A percentile compares a stretch with the other conserved stretches of the same genome.
Evolutionary conservation across 2,888 invertebrate species (phyloP).

Genomic region (Tanypteryx hageni): DNA sequence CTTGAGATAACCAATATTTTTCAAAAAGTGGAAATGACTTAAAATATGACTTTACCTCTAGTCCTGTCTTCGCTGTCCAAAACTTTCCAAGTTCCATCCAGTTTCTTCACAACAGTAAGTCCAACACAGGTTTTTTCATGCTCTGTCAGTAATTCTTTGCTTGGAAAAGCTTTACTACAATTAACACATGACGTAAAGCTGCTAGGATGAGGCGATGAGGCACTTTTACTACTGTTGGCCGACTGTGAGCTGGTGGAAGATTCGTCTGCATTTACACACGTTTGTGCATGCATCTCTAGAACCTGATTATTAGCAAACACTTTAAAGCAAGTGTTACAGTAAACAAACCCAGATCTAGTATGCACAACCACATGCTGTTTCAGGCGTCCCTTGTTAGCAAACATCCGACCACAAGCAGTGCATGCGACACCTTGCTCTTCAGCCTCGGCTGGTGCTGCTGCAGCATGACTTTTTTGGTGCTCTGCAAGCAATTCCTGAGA

Average conservation of each 20-base stretch:
- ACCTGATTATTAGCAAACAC: conserved; percentile 45
- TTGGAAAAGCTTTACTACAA: conserved; percentile 53
- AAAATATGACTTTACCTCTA: neutral
- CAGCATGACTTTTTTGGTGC: neutral
- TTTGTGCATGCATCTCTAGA: conserved; percentile 40
- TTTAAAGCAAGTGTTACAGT: conserved; percentile 48
- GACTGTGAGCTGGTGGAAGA: conserved; percentile 22
- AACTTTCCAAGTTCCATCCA: conserved; percentile 61
- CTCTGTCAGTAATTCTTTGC: conserved; percentile 38
- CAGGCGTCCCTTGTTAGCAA: conserved; percentile 26
- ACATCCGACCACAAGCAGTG: conserved; percentile 41
- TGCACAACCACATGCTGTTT: conserved; percentile 58
- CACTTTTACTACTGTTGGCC: conserved; percentile 50
- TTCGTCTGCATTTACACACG: conserved; percentile 10
- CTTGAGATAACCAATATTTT: neutral
- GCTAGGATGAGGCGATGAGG: conserved; percentile 44
- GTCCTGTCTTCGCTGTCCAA: conserved; percentile 40
- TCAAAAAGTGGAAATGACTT: neutral
- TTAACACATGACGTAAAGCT: conserved; percentile 40
- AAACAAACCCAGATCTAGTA: conserved; percentile 52
- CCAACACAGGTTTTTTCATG: conserved; percentile 58
- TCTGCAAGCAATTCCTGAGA: conserved; percentile 37
- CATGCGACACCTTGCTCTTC: conserved; percentile 14
- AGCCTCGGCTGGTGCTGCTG: neutral
- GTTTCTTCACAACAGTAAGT: conserved; percentile 44